Evolutionary conservation across 53 echinoderm and acorn worm species (phyloP).

Genomic region (Temnopleurus reevesii): DNA sequence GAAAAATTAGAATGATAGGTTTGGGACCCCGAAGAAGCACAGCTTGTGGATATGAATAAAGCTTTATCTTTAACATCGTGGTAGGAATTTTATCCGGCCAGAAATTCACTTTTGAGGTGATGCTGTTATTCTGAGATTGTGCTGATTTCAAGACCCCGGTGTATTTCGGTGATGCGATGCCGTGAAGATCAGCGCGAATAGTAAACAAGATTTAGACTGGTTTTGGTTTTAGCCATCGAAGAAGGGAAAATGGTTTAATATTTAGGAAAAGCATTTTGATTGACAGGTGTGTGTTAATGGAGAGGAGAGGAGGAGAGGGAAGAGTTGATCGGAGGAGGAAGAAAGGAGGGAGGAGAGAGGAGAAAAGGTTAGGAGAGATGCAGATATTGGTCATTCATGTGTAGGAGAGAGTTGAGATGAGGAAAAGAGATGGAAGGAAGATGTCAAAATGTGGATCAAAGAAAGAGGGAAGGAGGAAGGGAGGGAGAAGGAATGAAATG

Average conservation of each 20-base stretch:
- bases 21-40: no score
- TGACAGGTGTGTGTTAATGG: background rate
- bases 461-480: background rate
- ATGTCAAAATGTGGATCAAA: background rate
- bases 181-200: background rate
- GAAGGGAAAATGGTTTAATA: background rate
- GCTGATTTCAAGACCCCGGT: no score
- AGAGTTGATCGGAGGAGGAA: background rate
- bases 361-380: no score
- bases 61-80: no score
- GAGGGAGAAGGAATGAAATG: background rate
- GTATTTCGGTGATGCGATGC: background rate
- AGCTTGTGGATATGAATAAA: no score
- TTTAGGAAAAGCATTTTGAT: background rate
- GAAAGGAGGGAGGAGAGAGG: background rate
- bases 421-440: no score
- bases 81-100: constrained; percentile 21
- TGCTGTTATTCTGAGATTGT: no score
- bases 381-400: no score
- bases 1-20: no score
- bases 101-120: no score
- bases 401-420: background rate
- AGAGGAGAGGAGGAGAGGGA: background rate
- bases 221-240: background rate
- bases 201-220: background rate